A percentile compares a stretch with the other conserved stretches of the same genome.
These are phyloP conservation scores for mouse (Mus musculus) DNA, from an alignment of 2,113 vertebrate species.

Conservation along the genomic window GRCm39 chr5:111642501-111643000, in stretches of 20 bases:
- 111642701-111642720: background rate
- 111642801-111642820: too few species aligned
- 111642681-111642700: background rate
- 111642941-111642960: too few species aligned
- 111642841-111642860: too few species aligned
- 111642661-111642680: background rate
- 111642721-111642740: background rate
- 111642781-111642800: background rate
- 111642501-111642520: background rate
- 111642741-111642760: background rate
- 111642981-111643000: too few species aligned
- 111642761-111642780: background rate
- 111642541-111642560: too few species aligned
- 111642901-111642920: too few species aligned
- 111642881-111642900: too few species aligned
- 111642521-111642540: background rate
- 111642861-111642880: too few species aligned
- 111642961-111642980: too few species aligned
- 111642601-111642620: background rate
- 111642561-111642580: background rate
- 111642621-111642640: background rate
- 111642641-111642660: background rate
- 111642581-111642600: background rate
- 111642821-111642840: too few species aligned
- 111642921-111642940: too few species aligned